Base-by-base conservation (phyloP, 2,888 invertebrate genomes). In the Petrolisthes manimaculis region DNA sequence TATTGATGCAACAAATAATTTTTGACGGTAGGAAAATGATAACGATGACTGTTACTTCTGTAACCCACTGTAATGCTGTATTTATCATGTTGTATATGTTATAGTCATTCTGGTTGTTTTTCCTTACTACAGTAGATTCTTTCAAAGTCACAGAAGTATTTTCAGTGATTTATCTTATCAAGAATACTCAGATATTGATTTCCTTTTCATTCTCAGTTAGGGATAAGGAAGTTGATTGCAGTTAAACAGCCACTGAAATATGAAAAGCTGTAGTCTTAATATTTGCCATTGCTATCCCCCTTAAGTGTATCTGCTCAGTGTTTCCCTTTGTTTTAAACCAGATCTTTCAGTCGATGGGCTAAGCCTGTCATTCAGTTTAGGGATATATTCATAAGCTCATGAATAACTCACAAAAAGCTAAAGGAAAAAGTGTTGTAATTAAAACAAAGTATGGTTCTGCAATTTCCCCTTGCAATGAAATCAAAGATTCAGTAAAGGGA, bases 161-260 rank as follows among this genome's bases (percentile, higher is more conserved):
- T 69, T 71, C 37, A 56, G 83, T 83, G 67, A 85, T 69, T 83
- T 67, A 85, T 79, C 21, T 85, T 37, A 37, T 79, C 67, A 84
- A 84, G 79, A 85, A 85, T 85, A 85, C 85, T 85, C 85, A 85
- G 18, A 67, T 79, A 61, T 75, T n/a, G 85, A 54, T 85, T 79
- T 69, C 78, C 69, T 77, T 85, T 85, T 55, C 54, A 21, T 82
- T 67, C 81, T 82, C 51, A 37, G 24, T 85, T 79, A 85, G 79
- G 21, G 12, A 14, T 85, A 85, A 85, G 85, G 85, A 69, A 78
- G 61, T 85, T 37, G 56, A 69, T 79, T 85, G 69, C 85, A 84
- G 84, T 78, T 78, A n/a, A n/a, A 61, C 61, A 12, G 61, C 18
- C 18, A 61, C 18, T 61, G 18, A 61, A 21, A 18, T 51, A 79